phyloP scores from a whole-genome alignment of 1,140 invertebrate species.

The Aphidius ervi region DNA sequence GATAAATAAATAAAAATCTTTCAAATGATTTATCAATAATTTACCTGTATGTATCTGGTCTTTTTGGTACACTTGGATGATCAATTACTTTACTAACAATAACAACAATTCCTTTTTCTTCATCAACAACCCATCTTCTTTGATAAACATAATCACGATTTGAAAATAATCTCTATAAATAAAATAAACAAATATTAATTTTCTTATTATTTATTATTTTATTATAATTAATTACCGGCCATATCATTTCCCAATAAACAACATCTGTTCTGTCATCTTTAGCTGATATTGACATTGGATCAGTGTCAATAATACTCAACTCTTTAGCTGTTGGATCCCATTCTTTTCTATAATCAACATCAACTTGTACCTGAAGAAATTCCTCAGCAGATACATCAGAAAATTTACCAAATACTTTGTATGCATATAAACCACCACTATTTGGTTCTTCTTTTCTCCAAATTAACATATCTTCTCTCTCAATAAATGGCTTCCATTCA shows the following conservation, averaged over 20 bases:
- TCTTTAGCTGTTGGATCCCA: constrained; percentile 79
- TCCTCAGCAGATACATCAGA: constrained; percentile 72
- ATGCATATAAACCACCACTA: constrained; percentile 66
- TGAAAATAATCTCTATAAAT: constrained; percentile 68
- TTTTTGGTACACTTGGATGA: constrained; percentile 59
- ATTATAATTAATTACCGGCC: constrained; percentile 60
- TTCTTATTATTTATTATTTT: background rate
- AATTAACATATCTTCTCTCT: constrained; percentile 73
- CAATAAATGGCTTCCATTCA: constrained; percentile 74
- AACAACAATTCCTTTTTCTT: constrained; percentile 54
- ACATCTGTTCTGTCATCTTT: constrained; percentile 61
- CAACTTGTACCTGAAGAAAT: constrained; percentile 77
- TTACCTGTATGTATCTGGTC: constrained; percentile 56
- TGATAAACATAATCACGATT: constrained; percentile 86
- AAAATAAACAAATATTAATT: constrained; percentile 16
- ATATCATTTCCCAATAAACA: constrained; percentile 83
- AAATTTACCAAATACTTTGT: constrained; percentile 83
- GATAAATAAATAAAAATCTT: background rate
- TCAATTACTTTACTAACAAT: constrained; percentile 62
- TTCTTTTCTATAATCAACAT: constrained; percentile 69
- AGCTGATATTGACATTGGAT: constrained; percentile 49
- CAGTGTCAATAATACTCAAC: constrained; percentile 64
- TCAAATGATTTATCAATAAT: background rate
- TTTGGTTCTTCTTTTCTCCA: constrained; percentile 71
- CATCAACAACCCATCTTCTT: constrained; percentile 64